Base-by-base conservation (phyloP, 2,888 invertebrate genomes). In the Ophioninae sp. region DNA sequence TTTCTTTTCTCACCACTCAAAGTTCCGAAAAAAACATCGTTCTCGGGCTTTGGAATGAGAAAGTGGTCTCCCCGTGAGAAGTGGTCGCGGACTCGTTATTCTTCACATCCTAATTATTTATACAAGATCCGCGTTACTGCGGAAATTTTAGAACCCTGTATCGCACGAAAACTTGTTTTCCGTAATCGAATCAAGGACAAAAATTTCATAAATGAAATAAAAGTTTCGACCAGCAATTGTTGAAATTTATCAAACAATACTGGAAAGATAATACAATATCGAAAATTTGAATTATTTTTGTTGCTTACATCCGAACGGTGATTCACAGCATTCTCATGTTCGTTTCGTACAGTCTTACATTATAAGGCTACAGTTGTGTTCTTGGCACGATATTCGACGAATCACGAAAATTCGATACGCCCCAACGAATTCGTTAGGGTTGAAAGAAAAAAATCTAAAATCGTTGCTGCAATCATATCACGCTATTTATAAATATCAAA, bases 331-430 rank as follows among this genome's bases (percentile, higher is more conserved):
- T 58, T 71, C 75, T 64, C 67, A 73, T 75, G 78, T 65, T 81
- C 65, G 67, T 67, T 64, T 63, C 71, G 73, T 63, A 71, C 23
- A 39, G 69, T 30, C 51, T 44, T 76, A 65, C 65, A 58, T 37
- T 76, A 41, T 68, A 63, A 59, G 61, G 69, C 44, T 71, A 82
- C 61, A 79, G 80, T 85, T 84, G 86, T 81, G 85, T 86, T 88
- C 86, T 88, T 89, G 89, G 89, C 90, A 89, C 87, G 81, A 72
- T 79, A 83, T 85, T 81, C 80, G 63, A 79, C 69, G 86, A 81
- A 87, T 87, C 80, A 77, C 76, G 71, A 63, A 71, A 84, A 81
- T 65, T 59, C 44, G 77, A 83, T 74, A 72, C 67, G 69, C 44
- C 64, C 64, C 51, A 56, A 56, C 63, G 44, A 73, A 73, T 63